A percentile compares a stretch with the other conserved stretches of the same genome.
Evolutionary conservation across 2,888 invertebrate species (phyloP).

Genomic region (Macrophya annulata): DNA sequence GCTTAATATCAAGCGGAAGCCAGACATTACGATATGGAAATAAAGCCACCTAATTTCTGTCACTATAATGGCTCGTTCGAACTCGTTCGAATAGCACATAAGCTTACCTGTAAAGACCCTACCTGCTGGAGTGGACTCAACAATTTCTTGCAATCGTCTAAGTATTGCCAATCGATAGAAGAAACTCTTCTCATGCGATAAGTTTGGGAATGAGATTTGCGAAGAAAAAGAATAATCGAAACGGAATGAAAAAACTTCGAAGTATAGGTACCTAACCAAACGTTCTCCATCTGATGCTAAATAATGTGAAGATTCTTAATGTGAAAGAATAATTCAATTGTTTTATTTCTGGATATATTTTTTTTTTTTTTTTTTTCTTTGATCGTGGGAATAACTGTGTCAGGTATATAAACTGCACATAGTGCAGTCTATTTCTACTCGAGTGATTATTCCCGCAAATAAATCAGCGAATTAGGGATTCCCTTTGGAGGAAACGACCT

Average conservation of each 20-base stretch:
- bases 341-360: no score
- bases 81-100: conserved; percentile 19
- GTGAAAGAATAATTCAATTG: no score
- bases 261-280: no score
- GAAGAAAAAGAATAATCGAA: no score
- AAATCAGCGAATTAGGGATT: conserved; percentile 67
- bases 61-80: conserved; percentile 68
- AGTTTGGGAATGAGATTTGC: no score
- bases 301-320: no score
- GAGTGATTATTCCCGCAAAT: conserved; percentile 61
- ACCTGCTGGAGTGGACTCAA: neutral
- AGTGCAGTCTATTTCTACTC: conserved; percentile 54
- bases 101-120: conserved; percentile 7
- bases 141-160: neutral
- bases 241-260: neutral
- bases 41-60: conserved; percentile 73
- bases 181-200: neutral
- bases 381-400: neutral
- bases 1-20: conserved; percentile 53
- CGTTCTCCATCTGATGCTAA: no score
- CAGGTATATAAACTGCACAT: neutral
- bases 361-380: no score
- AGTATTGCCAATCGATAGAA: neutral
- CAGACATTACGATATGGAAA: conserved; percentile 54
- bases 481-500: conserved; percentile 47